These are phyloP conservation scores for Rhadina sibilatrix DNA, from an alignment of 2,113 vertebrate genomes.

Conservation along the genomic window DNA sequence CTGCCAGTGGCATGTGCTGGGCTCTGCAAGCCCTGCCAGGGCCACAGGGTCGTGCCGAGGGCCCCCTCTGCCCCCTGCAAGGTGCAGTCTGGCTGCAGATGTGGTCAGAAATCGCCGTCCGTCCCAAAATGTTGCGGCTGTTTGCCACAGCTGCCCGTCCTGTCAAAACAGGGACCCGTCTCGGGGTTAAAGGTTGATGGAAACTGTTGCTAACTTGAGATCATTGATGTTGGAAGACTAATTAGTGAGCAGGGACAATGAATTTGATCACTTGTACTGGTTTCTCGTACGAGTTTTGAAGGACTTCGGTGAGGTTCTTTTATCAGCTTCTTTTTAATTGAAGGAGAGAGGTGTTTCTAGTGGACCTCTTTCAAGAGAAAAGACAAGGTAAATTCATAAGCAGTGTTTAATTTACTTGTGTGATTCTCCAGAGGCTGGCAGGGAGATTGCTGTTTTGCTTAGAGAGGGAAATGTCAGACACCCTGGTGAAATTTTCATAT, in stretches of 20 bases:
- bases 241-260: constrained; percentile 64
- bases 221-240: constrained; percentile 68
- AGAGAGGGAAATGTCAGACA: neutral
- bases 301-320: constrained; percentile 16
- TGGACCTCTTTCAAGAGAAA: neutral
- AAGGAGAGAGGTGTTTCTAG: neutral
- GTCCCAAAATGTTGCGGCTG: constrained; percentile 55
- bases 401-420: neutral
- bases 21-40: neutral
- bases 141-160: constrained; percentile 67
- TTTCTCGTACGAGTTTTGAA: constrained; percentile 38
- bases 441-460: neutral
- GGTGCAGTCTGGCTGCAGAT: constrained; percentile 45
- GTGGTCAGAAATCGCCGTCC: constrained; percentile 69
- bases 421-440: neutral
- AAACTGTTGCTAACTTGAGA: constrained; percentile 69
- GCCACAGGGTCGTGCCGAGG: neutral
- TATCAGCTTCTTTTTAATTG: neutral
- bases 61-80: neutral
- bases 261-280: constrained; percentile 39
- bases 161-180: constrained; percentile 69
- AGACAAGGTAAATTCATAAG: neutral
- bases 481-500: neutral
- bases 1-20: constrained; percentile 7
- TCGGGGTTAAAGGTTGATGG: constrained; percentile 69